Evolutionary conservation across 2,888 invertebrate genomes (phyloP).

Genomic region (Oasisia sp.): DNA sequence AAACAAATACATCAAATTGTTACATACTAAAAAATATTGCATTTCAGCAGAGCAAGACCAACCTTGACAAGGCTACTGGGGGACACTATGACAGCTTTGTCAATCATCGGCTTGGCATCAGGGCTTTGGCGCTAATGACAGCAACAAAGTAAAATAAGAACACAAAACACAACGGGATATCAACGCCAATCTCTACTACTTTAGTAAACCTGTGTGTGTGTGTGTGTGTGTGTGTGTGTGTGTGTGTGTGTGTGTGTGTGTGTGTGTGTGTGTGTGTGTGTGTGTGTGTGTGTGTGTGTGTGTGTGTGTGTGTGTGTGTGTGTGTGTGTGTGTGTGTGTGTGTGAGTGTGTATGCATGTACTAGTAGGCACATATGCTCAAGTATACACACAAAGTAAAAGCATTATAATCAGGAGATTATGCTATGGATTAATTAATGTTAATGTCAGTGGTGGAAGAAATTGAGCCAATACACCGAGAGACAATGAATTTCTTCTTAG

Average conservation of each 20-base stretch:
- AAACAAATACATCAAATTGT: not conserved
- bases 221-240: too few relatives aligned
- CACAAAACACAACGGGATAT: not conserved
- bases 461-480: too few relatives aligned
- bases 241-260: too few relatives aligned
- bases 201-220: too few relatives aligned
- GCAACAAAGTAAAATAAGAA: conserved; percentile 24
- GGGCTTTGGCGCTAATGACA: conserved; percentile 81
- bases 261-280: not conserved
- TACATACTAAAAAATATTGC: conserved; percentile 41
- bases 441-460: too few relatives aligned
- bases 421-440: not conserved
- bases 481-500: too few relatives aligned
- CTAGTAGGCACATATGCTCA: not conserved
- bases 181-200: too few relatives aligned
- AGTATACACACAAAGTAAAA: not conserved
- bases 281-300: not conserved
- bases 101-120: conserved; percentile 87
- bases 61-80: conserved; percentile 95
- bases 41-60: not conserved
- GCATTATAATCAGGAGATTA: not conserved
- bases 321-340: not conserved
- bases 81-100: conserved; percentile 93
- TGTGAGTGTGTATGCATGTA: not conserved
- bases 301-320: not conserved